Conservation (phyloP, 2,113 vertebrate species). For the Xiphophorus couchianus region DNA sequence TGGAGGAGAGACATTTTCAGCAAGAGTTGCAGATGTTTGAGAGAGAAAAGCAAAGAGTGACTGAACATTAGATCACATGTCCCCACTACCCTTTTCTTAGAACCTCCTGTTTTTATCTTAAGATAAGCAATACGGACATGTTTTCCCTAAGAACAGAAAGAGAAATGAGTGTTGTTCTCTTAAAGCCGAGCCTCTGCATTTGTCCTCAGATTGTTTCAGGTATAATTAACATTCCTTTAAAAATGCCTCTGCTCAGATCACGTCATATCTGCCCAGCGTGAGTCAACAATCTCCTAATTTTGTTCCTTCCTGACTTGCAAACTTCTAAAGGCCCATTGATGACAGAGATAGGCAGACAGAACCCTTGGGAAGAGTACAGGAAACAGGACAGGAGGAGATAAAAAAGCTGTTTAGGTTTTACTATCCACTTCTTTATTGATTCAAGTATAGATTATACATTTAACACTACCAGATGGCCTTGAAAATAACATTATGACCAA, state of each 20-base stretch:
- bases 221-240: conserved; percentile 20
- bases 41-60: conserved; percentile 19
- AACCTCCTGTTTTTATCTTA: conserved; percentile 35
- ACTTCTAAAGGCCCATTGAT: conserved; percentile 47
- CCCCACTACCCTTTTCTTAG: neutral
- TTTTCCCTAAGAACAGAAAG: neutral
- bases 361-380: conserved; percentile 58
- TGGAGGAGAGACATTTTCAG: conserved; percentile 38
- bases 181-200: conserved; percentile 1
- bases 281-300: conserved; percentile 49
- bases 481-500: conserved; percentile 6
- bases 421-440: conserved; percentile 28
- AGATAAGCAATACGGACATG: neutral
- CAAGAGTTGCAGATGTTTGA: conserved; percentile 59
- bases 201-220: conserved; percentile 3
- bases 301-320: conserved; percentile 67
- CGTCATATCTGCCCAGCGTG: conserved; percentile 47
- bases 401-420: conserved; percentile 42
- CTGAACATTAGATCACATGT: conserved; percentile 16
- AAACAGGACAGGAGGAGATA: conserved; percentile 53
- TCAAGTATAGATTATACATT: neutral
- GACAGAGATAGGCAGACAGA: conserved; percentile 29
- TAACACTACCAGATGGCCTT: neutral
- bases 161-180: neutral
- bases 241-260: conserved; percentile 11